Percentiles rank a stretch among this genome's conserved stretches.
Conservation (phyloP, 2,797 vertebrate genomes). For the Ataeniobius toweri region DNA sequence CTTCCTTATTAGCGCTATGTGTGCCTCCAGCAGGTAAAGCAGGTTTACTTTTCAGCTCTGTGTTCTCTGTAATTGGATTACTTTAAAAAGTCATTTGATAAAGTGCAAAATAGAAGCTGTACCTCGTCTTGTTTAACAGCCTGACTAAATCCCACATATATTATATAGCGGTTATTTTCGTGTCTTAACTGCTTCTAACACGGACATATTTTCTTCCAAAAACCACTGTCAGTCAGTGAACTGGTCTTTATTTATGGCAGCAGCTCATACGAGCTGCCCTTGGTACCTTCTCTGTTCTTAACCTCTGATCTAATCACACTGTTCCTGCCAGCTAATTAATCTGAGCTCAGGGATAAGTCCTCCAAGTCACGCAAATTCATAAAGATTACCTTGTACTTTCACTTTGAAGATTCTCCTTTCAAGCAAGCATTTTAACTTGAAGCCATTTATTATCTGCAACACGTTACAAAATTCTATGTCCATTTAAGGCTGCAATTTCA, state of each 20-base stretch:
- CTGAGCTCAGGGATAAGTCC: constrained; percentile 32
- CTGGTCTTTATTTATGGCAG: constrained; percentile 5
- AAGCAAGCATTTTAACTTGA: background rate
- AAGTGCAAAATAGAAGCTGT: background rate
- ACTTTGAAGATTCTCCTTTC: background rate
- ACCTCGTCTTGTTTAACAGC: background rate
- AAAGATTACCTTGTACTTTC: constrained; percentile 9
- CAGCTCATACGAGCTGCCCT: constrained; percentile 7
- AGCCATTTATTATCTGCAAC: background rate
- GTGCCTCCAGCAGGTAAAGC: background rate
- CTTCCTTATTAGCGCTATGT: constrained; percentile 6
- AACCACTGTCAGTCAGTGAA: background rate
- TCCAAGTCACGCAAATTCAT: constrained; percentile 37
- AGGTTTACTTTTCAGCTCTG: background rate
- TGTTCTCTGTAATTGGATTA: constrained; percentile 29
- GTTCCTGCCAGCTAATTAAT: constrained; percentile 33
- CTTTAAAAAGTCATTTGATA: constrained; percentile 27
- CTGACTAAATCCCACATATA: background rate
- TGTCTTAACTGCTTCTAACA: background rate
- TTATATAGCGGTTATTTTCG: background rate
- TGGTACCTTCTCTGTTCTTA: constrained; percentile 9
- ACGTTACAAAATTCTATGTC: background rate
- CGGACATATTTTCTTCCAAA: background rate
- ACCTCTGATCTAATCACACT: constrained; percentile 43
- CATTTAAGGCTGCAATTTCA: background rate